These are phyloP conservation scores for Ips typographus DNA, from an alignment of 1,140 invertebrate species.

Conservation along the genomic window DNA sequence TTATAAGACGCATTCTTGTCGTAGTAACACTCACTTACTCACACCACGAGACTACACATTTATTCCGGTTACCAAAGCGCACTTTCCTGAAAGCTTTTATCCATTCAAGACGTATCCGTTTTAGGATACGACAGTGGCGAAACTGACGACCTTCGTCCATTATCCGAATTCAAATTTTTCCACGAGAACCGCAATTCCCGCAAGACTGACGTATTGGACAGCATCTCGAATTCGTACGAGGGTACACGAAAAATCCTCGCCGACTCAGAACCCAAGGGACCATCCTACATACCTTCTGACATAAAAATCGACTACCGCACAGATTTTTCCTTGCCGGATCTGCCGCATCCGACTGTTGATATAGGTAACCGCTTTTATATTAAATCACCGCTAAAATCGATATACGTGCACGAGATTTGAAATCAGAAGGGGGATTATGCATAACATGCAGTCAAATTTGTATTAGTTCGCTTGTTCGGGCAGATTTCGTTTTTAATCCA, in stretches of 20 bases:
- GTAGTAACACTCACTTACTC: background rate
- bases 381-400: conserved; percentile 21
- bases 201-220: conserved; percentile 54
- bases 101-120: conserved; percentile 17
- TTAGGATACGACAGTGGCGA: conserved; percentile 21
- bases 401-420: conserved; percentile 21
- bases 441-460: conserved; percentile 14
- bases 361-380: conserved; percentile 43
- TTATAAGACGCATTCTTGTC: background rate
- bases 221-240: conserved; percentile 56
- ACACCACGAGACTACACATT: conserved; percentile 2
- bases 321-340: conserved; percentile 40
- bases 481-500: conserved; percentile 4
- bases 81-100: conserved; percentile 31
- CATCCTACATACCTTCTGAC: conserved; percentile 46
- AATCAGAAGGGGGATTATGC: conserved; percentile 12
- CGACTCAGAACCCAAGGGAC: conserved; percentile 50
- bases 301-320: conserved; percentile 42
- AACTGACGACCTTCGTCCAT: conserved; percentile 31
- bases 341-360: conserved; percentile 52
- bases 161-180: conserved; percentile 38
- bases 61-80: conserved; percentile 9
- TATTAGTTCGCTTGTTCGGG: background rate
- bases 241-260: conserved; percentile 53
- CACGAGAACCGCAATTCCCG: conserved; percentile 42